Conservation (phyloP, 2,113 vertebrate species). For the Bufo gargarizans region DNA sequence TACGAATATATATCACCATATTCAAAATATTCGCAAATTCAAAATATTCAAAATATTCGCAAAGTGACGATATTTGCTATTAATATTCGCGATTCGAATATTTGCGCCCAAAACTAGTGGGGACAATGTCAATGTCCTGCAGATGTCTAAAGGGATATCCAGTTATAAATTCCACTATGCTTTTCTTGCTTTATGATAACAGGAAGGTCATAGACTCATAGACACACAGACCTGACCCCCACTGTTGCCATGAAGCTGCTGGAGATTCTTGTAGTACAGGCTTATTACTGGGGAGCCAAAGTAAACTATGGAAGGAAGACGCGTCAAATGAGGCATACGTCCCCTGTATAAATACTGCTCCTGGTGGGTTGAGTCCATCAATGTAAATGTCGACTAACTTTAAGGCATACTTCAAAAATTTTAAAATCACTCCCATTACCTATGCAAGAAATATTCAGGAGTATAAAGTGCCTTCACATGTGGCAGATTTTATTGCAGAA, state of each 20-base stretch:
- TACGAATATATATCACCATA: too few species aligned
- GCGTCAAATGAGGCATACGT: neutral
- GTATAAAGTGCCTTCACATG: too few species aligned
- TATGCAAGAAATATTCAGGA: too few species aligned
- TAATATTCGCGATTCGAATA: too few species aligned
- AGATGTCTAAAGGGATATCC: neutral
- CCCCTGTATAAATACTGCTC: neutral
- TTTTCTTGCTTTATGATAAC: conserved; percentile 7
- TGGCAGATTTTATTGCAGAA: too few species aligned
- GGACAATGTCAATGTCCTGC: neutral
- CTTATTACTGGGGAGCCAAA: neutral
- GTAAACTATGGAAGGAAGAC: neutral
- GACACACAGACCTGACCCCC: neutral
- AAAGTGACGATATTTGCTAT: too few species aligned
- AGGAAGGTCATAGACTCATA: neutral
- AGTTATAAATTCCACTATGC: conserved; percentile 5
- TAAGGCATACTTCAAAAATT: too few species aligned
- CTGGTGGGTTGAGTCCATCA: neutral
- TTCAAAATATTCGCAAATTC: too few species aligned
- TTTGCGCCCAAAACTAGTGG: too few species aligned
- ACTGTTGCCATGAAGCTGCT: neutral
- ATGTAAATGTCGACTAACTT: neutral
- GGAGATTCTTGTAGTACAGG: neutral
- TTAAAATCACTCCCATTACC: too few species aligned
- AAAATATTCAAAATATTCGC: too few species aligned